phyloP scores from a whole-genome alignment of 2,797 vertebrate genomes.

The Sternotherus odoratus region DNA sequence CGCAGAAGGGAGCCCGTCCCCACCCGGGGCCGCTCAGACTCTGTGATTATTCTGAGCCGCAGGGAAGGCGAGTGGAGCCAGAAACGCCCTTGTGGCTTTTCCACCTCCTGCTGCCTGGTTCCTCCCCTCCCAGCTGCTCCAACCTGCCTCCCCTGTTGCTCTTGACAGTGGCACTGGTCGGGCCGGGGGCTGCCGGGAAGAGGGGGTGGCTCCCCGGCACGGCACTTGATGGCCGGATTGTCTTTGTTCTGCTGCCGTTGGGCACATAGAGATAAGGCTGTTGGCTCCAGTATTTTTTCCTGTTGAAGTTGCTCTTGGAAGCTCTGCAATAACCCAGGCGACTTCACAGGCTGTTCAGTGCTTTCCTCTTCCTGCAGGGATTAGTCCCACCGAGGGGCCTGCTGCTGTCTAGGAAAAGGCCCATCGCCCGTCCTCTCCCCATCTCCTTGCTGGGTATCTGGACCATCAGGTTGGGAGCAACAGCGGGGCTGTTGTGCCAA shows the following conservation, averaged over 20 bases:
- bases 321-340: background rate
- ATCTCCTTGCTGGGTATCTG: too few species aligned
- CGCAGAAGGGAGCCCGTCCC: background rate
- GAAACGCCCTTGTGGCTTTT: background rate
- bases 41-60: background rate
- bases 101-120: background rate
- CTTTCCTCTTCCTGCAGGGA: slow-evolving; percentile 40
- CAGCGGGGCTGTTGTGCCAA: too few species aligned
- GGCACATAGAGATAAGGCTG: background rate
- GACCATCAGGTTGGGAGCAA: background rate
- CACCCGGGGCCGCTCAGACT: background rate
- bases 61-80: background rate
- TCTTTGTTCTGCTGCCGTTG: slow-evolving; percentile 50
- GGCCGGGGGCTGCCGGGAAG: background rate
- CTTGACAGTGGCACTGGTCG: background rate
- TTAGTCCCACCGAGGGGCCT: background rate
- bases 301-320: slow-evolving; percentile 71
- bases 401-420: background rate
- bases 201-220: too few species aligned
- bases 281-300: slow-evolving; percentile 76
- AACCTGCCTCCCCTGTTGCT: background rate
- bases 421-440: background rate
- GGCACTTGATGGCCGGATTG: background rate
- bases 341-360: slow-evolving; percentile 15
- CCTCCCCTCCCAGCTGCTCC: background rate